Percentiles rank a stretch among this genome's conserved stretches.
Conservation (phyloP, 2,797 vertebrate genomes). For the Pangasius djambal region DNA sequence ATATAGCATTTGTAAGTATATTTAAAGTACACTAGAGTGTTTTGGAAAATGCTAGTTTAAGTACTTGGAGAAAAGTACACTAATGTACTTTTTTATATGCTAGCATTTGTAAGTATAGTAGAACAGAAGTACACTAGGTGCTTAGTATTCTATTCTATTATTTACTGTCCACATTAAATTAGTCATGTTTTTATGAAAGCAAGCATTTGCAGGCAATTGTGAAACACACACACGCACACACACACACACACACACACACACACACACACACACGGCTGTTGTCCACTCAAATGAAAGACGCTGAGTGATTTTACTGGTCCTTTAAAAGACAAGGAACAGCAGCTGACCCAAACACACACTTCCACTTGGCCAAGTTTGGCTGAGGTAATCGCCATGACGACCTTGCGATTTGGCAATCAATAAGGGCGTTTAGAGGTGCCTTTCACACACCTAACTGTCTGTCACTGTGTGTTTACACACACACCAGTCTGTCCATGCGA, state of each 20-base stretch:
- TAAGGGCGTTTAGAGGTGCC: slow-evolving; percentile 66
- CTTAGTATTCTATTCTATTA: background rate
- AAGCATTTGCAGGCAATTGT: no score
- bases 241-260: background rate
- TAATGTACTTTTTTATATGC: no score
- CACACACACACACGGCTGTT: background rate
- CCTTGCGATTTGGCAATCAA: slow-evolving; percentile 46
- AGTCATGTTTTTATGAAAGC: background rate
- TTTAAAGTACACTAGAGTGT: background rate
- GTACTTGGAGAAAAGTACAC: background rate
- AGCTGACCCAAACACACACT: slow-evolving; percentile 9
- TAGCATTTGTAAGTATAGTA: background rate
- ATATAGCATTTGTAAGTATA: no score
- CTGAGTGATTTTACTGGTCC: background rate
- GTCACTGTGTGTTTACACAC: slow-evolving; percentile 44
- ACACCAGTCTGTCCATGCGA: slow-evolving; percentile 28
- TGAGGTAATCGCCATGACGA: slow-evolving; percentile 45
- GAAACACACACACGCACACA: background rate
- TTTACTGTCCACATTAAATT: background rate
- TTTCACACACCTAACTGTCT: slow-evolving; percentile 64
- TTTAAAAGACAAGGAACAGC: slow-evolving; percentile 4
- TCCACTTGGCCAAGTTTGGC: slow-evolving; percentile 39
- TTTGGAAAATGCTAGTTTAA: background rate
- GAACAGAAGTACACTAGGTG: background rate
- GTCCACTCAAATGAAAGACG: background rate